Conservation (phyloP, 2,888 invertebrate species). For the Argyresthia albistria region DNA sequence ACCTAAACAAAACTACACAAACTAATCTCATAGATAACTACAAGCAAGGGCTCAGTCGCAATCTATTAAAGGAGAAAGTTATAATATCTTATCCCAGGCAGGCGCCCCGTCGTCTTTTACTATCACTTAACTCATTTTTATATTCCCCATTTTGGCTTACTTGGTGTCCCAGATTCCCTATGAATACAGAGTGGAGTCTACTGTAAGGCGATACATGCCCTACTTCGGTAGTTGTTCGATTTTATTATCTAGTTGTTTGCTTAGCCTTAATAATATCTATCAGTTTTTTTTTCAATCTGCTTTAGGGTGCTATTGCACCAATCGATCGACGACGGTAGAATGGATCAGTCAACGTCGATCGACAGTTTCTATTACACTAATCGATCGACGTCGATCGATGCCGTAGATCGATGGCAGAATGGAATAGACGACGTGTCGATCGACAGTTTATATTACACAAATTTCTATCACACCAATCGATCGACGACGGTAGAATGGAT, state of each 20-base stretch:
- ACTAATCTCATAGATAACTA: not conserved
- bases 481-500: too few species aligned
- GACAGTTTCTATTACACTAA: too few species aligned
- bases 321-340: too few species aligned
- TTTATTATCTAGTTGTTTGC: conserved; percentile 34
- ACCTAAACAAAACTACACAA: not conserved
- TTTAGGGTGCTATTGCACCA: not conserved
- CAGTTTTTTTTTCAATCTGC: not conserved
- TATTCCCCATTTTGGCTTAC: conserved; percentile 52
- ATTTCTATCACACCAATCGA: too few species aligned
- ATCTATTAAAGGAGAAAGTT: conserved; percentile 47
- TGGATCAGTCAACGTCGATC: too few species aligned
- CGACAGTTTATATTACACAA: too few species aligned
- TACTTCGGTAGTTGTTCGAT: conserved; percentile 35
- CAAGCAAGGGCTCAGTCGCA: conserved; percentile 26
- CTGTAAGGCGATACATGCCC: conserved; percentile 49
- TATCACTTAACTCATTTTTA: conserved; percentile 65
- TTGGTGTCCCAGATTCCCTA: conserved; percentile 48
- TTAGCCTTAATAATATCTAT: conserved; percentile 9
- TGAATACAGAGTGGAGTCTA: conserved; percentile 47
- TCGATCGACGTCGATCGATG: too few species aligned
- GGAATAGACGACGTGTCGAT: too few species aligned
- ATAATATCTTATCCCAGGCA: conserved; percentile 36
- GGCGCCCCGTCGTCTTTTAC: conserved; percentile 35
- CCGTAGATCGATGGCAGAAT: too few species aligned